Evolutionary conservation across 2,888 invertebrate species (phyloP).

Genomic region (Drosophila differens): DNA sequence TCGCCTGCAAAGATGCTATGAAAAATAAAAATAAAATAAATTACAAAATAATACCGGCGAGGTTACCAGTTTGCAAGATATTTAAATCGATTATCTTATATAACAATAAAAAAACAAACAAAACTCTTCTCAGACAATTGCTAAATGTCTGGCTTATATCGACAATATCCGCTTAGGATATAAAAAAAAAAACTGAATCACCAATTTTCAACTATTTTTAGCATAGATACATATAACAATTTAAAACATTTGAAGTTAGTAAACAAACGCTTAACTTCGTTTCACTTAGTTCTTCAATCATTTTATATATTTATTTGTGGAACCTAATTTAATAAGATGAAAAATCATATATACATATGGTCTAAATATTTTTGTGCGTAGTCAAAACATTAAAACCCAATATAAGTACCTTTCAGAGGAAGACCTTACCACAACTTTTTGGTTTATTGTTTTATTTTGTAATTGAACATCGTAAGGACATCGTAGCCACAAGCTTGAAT

Average conservation of each 20-base stretch:
- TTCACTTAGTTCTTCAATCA: background rate
- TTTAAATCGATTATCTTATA: background rate
- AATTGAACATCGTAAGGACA: background rate
- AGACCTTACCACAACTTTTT: background rate
- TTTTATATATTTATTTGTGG: background rate
- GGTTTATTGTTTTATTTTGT: background rate
- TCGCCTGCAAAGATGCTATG: background rate
- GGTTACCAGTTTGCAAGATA: background rate
- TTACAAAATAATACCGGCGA: background rate
- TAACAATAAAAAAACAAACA: too few relatives aligned
- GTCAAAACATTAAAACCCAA: background rate
- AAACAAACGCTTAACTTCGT: background rate
- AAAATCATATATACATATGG: background rate
- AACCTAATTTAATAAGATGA: background rate
- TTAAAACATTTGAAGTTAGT: background rate
- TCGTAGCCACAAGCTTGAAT: conserved; percentile 9
- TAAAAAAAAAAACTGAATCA: background rate
- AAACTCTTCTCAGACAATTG: background rate
- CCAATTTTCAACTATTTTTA: background rate
- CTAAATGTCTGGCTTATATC: background rate
- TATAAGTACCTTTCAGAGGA: background rate
- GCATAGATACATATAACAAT: too few relatives aligned
- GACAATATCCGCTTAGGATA: background rate
- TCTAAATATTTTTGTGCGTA: background rate
- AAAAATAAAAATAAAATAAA: background rate